phyloP scores from a whole-genome alignment of 2,797 vertebrate genomes.

The Pogonophryne albipinna region DNA sequence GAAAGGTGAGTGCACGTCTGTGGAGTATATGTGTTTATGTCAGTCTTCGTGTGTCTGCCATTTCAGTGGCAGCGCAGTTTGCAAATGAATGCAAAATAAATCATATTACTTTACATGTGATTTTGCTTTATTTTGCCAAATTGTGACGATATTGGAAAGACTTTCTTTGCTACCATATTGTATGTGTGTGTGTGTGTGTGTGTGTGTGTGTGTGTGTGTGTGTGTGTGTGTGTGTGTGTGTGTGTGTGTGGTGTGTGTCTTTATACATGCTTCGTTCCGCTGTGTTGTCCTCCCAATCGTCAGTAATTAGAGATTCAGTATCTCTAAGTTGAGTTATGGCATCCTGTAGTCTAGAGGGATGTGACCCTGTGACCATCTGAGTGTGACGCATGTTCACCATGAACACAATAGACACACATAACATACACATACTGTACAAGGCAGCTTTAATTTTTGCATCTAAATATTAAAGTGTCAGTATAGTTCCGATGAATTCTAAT shows the following conservation, averaged over 20 bases:
- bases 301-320: slow-evolving; percentile 44
- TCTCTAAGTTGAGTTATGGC: slow-evolving; percentile 23
- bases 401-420: background rate
- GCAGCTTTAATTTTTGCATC: background rate
- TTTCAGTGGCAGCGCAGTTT: too few relatives aligned
- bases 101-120: too few relatives aligned
- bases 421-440: background rate
- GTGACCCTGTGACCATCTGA: slow-evolving; percentile 19
- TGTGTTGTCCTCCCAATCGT: slow-evolving; percentile 30
- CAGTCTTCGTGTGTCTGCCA: background rate
- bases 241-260: background rate
- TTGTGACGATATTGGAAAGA: too few relatives aligned
- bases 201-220: slow-evolving; percentile 8
- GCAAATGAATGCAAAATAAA: too few relatives aligned
- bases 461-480: background rate
- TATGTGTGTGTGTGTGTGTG: background rate
- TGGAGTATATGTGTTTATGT: slow-evolving; percentile 10
- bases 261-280: slow-evolving; percentile 25
- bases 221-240: slow-evolving; percentile 12
- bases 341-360: slow-evolving; percentile 10
- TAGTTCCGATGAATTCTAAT: background rate
- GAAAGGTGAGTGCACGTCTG: slow-evolving; percentile 3
- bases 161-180: too few relatives aligned
- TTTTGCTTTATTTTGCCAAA: too few relatives aligned
- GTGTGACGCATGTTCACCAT: slow-evolving; percentile 5